Evolutionary conservation across 2,888 invertebrate genomes (phyloP).

Genomic region (Dynastes maya): DNA sequence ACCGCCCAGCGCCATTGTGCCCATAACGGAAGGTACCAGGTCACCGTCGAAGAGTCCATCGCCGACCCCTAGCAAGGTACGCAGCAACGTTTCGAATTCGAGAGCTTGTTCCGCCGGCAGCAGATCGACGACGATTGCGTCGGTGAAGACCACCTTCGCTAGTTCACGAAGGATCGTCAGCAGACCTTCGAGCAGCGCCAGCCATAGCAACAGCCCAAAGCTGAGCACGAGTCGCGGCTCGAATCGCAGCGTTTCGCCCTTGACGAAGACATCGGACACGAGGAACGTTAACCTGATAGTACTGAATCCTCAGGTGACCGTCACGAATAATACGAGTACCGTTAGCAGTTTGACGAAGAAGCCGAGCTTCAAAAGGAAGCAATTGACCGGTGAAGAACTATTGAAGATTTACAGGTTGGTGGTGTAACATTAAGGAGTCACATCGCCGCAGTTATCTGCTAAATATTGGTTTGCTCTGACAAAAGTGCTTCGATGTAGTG

Average conservation of each 20-base stretch:
- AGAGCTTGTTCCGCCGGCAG: not conserved
- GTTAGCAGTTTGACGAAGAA: not conserved
- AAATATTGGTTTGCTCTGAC: too few relatives aligned
- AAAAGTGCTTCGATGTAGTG: too few relatives aligned
- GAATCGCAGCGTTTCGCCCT: not conserved
- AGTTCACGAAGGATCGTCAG: conserved; percentile 3
- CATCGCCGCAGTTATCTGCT: too few relatives aligned
- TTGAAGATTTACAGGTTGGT: conserved; percentile 49
- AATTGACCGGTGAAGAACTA: conserved; percentile 42
- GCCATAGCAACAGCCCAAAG: not conserved
- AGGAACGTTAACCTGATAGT: conserved; percentile 1
- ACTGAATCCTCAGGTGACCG: not conserved
- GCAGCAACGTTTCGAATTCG: not conserved
- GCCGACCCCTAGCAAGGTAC: not conserved
- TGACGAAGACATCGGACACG: not conserved
- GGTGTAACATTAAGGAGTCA: not conserved
- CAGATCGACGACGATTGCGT: conserved; percentile 7
- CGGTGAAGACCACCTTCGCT: not conserved
- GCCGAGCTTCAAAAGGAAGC: conserved; percentile 22
- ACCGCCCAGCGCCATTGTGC: conserved; percentile 1
- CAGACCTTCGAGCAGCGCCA: conserved; percentile 12
- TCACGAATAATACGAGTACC: not conserved
- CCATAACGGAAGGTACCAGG: not conserved
- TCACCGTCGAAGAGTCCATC: conserved; percentile 23
- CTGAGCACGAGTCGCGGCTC: not conserved